Percentiles rank a stretch among this genome's conserved stretches.
Conservation (phyloP, 1,140 invertebrate species). For the Halyomorpha halys region DNA sequence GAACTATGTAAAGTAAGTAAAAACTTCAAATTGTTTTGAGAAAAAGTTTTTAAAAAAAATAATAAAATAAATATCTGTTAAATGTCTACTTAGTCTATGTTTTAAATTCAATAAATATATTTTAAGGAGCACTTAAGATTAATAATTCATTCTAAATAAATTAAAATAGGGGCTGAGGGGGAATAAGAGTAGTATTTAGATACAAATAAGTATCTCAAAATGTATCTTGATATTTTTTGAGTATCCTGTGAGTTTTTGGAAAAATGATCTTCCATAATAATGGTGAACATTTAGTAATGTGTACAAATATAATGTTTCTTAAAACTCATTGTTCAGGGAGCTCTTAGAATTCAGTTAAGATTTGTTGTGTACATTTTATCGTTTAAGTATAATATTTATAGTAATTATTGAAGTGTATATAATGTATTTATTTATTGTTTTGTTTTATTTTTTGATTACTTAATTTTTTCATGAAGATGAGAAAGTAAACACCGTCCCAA, state of each 20-base stretch:
- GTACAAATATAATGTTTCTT: no score
- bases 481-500: conserved; percentile 8
- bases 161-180: no score
- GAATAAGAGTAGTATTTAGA: no score
- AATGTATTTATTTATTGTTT: conserved; percentile 1
- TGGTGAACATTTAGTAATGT: no score
- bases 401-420: not conserved
- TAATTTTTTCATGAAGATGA: not conserved
- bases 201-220: no score
- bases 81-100: conserved; percentile 6
- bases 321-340: no score
- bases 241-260: no score
- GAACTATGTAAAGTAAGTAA: not conserved
- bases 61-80: conserved; percentile 4
- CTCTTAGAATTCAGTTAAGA: no score
- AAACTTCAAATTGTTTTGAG: not conserved
- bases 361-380: no score
- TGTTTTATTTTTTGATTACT: not conserved
- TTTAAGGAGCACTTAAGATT: not conserved
- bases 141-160: no score
- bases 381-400: not conserved
- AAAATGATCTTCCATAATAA: no score
- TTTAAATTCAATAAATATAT: conserved; percentile 10
- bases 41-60: not conserved
- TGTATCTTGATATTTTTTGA: no score